Percentiles rank a stretch among this genome's conserved stretches.
Conservation (phyloP, 2,113 vertebrate genomes). For the Nibea coibor region DNA sequence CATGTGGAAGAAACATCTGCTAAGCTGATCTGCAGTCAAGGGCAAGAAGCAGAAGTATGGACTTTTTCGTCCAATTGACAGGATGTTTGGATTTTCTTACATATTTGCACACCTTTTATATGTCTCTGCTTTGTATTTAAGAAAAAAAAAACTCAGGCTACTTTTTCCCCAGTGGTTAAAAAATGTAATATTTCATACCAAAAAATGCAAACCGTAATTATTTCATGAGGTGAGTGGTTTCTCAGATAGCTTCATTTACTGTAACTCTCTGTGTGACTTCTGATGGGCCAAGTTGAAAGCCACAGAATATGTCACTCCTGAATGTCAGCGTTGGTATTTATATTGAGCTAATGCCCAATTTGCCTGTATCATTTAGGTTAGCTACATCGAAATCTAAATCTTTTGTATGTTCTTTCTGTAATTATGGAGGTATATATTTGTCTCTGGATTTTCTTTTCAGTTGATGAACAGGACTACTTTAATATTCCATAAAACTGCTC, state of each 20-base stretch:
- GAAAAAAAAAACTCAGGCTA: neutral
- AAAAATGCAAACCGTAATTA: constrained; percentile 17
- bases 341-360: neutral
- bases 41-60: constrained; percentile 33
- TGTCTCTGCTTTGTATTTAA: constrained; percentile 4
- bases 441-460: neutral
- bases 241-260: neutral
- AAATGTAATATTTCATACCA: constrained; percentile 17
- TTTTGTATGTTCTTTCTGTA: neutral
- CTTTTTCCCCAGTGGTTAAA: neutral
- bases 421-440: neutral
- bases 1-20: constrained; percentile 64
- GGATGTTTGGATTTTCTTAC: constrained; percentile 32
- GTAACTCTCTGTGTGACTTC: neutral
- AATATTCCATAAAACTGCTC: constrained; percentile 1
- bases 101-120: constrained; percentile 38
- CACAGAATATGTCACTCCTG: constrained; percentile 10
- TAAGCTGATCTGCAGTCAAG: constrained; percentile 38
- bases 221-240: constrained; percentile 4
- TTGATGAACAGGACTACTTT: neutral
- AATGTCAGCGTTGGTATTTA: neutral
- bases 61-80: constrained; percentile 38
- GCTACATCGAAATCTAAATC: neutral
- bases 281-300: constrained; percentile 23
- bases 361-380: neutral